Conservation (phyloP, 2,797 vertebrate species). For the Columba guinea region DNA sequence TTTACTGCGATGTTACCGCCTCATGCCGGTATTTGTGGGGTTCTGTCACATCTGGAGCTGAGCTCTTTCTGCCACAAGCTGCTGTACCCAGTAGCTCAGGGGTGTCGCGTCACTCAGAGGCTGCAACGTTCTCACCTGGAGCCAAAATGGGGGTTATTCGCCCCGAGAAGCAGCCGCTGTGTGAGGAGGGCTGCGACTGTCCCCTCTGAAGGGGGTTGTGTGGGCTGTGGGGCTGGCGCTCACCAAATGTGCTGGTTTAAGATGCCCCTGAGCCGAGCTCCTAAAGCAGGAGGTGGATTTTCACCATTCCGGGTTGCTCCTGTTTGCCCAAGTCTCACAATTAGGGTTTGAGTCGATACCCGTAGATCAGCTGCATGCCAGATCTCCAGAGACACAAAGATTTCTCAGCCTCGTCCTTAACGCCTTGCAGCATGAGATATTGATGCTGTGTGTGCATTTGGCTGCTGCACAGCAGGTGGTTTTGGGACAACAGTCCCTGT, state of each 20-base stretch:
- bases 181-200: neutral
- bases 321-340: neutral
- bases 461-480: too few species aligned
- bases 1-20: neutral
- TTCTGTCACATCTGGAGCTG: neutral
- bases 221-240: neutral
- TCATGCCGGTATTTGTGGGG: neutral
- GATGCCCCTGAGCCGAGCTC: neutral
- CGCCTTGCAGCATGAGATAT: neutral
- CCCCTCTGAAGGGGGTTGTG: neutral
- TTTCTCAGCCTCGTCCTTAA: neutral
- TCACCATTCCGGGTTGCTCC: neutral
- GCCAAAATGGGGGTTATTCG: neutral
- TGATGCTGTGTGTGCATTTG: too few species aligned
- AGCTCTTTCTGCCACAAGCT: neutral
- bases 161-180: neutral
- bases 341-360: neutral
- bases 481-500: too few species aligned
- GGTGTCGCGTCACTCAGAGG: neutral
- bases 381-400: neutral
- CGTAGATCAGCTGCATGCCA: neutral
- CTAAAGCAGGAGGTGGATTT: neutral
- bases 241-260: neutral
- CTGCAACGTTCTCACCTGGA: neutral
- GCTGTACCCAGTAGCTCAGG: neutral